Conservation (phyloP, 2,797 vertebrate genomes). For the Sitta carolinensis region DNA sequence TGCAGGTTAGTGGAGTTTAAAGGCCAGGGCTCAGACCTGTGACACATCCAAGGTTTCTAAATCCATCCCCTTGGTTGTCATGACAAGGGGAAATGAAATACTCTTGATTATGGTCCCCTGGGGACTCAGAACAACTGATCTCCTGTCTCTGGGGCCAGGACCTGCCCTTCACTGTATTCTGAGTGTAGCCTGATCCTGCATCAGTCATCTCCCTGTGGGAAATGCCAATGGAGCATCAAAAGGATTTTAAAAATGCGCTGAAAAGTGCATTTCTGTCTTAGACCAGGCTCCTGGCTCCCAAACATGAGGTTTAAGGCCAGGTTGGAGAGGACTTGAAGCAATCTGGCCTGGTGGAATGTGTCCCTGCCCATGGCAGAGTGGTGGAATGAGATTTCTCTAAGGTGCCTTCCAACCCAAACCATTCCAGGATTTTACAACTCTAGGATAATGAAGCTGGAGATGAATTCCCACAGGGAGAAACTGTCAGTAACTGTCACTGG, state of each 20-base stretch:
- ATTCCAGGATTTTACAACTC: background rate
- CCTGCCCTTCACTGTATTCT: background rate
- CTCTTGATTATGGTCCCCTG: background rate
- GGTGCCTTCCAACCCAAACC: background rate
- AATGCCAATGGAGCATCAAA: fast-evolving
- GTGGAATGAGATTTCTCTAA: background rate
- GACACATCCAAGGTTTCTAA: background rate
- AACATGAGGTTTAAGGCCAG: background rate
- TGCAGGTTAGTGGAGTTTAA: background rate
- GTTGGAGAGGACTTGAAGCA: background rate
- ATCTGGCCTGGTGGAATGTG: background rate
- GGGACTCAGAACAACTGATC: background rate
- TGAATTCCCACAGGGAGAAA: background rate
- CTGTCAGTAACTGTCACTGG: background rate
- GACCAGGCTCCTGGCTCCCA: background rate
- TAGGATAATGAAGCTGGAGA: background rate
- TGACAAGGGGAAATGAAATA: background rate
- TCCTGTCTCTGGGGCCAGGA: background rate
- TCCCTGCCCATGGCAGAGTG: background rate
- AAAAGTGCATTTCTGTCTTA: background rate
- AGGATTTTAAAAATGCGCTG: background rate
- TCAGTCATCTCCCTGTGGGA: background rate
- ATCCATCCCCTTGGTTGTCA: background rate
- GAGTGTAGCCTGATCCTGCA: background rate
- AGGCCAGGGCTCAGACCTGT: background rate